Evolutionary conservation across 53 echinoderm and acorn worm genomes (phyloP), one percentile per base, ranked within the genome.

Genomic region (Henricia sp.): DNA sequence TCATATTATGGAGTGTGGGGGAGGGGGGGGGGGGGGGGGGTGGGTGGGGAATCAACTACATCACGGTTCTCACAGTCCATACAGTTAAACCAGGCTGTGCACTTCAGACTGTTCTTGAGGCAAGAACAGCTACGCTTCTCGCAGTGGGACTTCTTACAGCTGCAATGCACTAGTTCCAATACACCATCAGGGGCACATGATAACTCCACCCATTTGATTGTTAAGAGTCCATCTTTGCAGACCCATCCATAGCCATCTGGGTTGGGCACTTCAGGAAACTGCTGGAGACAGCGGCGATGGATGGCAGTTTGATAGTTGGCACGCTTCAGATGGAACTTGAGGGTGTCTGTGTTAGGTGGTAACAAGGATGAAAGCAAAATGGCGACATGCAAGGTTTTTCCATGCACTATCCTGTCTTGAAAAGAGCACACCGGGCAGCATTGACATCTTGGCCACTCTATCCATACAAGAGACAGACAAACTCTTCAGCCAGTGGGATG

Each of bases 31-130:
- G n/a, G n/a, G n/a, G n/a, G 21, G n/a, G n/a, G n/a, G n/a, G n/a
- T n/a, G n/a, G n/a, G n/a, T n/a, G n/a, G n/a, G n/a, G n/a, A n/a
- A 55, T 55, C 56, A 16, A 8, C 56, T 55, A n/a, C 63, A 4
- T 26, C 63, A 63, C 33, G 33, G 63, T 63, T 63, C 21, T 26
- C 28, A 30, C 63, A 63, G 33, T 30, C 27, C 6, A 63, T 26
- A 63, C 63, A 63, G 29, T 63, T 63, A 30, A 29, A 63, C 63
- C 27, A 28, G 21, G 27, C 63, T 28, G 63, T 63, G 63, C 63
- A 63, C 5, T 26, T 28, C 63, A 63, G 33, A 21, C 63, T 63
- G 63, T 63, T 63, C 63, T 55, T 63, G 33, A 63, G 6, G 6
- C 33, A 63, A 4, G 6, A 26, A 63, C 63, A 63, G 3, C 5